A percentile compares a stretch with the other conserved stretches of the same genome.
Evolutionary conservation across 2,888 invertebrate species (phyloP).

Genomic region (Plemyria rubiginata): DNA sequence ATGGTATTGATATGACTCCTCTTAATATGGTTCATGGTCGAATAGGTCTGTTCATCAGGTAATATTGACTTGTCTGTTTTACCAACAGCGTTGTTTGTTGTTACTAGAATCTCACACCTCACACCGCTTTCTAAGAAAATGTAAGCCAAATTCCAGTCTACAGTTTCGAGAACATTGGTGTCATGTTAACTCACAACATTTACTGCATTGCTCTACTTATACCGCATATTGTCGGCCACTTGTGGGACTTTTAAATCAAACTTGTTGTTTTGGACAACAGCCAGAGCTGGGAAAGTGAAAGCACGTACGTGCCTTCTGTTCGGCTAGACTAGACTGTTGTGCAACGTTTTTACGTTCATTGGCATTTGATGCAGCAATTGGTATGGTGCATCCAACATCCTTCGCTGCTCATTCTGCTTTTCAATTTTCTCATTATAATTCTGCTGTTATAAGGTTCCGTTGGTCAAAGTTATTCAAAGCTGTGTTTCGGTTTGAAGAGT

Average conservation of each 20-base stretch:
- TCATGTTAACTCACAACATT: constrained; percentile 16
- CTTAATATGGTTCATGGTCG: neutral
- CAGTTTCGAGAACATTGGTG: constrained; percentile 4
- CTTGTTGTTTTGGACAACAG: constrained; percentile 28
- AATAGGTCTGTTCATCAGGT: neutral
- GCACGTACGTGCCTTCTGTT: constrained; percentile 30
- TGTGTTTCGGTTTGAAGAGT: too few relatives aligned
- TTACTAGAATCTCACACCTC: neutral
- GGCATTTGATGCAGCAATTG: constrained; percentile 3
- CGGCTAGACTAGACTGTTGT: constrained; percentile 29
- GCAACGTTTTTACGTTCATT: constrained; percentile 22
- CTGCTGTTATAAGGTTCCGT: too few relatives aligned
- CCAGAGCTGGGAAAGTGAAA: constrained; percentile 38
- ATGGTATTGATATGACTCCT: neutral
- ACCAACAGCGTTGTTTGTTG: neutral
- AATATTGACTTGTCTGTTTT: neutral
- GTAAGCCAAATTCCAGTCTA: neutral
- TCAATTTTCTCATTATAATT: too few relatives aligned
- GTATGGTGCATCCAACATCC: neutral
- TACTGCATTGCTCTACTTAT: constrained; percentile 15
- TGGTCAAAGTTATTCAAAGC: too few relatives aligned
- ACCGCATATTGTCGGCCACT: constrained; percentile 7
- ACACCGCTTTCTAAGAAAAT: constrained; percentile 3
- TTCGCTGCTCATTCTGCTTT: too few relatives aligned
- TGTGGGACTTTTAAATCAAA: constrained; percentile 16